Conservation (phyloP, 2,888 invertebrate genomes). For the Ctenicera cuprea region DNA sequence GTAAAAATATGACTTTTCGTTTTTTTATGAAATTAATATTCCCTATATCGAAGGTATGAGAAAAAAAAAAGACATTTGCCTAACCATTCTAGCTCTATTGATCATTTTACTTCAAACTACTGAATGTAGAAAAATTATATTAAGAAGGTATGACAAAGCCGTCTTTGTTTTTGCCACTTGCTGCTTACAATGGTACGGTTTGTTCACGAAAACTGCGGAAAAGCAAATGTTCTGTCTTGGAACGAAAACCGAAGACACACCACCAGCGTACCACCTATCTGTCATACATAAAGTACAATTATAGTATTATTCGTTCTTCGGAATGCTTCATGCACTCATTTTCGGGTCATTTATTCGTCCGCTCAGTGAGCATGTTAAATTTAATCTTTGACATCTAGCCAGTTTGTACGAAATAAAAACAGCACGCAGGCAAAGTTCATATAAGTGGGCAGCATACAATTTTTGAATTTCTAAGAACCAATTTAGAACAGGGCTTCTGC, state of each 20-base stretch:
- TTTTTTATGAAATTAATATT: too few species aligned
- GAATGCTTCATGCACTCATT: conserved; percentile 47
- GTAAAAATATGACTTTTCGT: too few species aligned
- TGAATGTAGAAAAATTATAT: too few species aligned
- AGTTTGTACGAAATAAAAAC: conserved; percentile 28
- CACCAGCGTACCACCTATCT: conserved; percentile 51
- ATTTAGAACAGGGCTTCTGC: background rate
- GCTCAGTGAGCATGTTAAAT: conserved; percentile 48
- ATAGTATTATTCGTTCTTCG: conserved; percentile 54
- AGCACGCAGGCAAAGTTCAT: background rate
- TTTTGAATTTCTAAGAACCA: background rate
- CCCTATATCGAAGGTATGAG: too few species aligned
- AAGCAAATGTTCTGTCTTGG: conserved; percentile 54
- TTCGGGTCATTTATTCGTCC: conserved; percentile 52
- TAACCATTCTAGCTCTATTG: too few species aligned
- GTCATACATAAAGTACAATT: conserved; percentile 55
- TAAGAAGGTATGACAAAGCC: too few species aligned
- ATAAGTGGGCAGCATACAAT: background rate
- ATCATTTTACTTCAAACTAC: too few species aligned
- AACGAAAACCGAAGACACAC: conserved; percentile 52
- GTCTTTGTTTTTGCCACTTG: conserved; percentile 44
- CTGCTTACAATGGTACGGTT: conserved; percentile 35
- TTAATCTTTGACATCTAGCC: conserved; percentile 40
- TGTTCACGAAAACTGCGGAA: conserved; percentile 50
- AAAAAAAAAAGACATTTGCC: too few species aligned